These are phyloP conservation scores for Dascyllus trimaculatus DNA, from an alignment of 2,113 vertebrate species.

Conservation along the genomic window DNA sequence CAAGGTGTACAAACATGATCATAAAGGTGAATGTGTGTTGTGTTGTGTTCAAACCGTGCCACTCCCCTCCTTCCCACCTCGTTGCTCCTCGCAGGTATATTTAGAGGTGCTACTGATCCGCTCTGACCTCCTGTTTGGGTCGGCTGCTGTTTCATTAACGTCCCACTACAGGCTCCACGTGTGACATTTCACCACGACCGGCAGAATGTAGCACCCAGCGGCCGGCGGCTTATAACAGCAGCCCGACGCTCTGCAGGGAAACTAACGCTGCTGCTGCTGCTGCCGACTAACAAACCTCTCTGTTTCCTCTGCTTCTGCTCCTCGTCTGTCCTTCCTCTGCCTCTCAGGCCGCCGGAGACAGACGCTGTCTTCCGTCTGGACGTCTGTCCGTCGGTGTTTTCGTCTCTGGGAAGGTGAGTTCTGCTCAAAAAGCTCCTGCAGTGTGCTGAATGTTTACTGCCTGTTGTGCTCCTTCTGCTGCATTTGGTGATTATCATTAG, in stretches of 20 bases:
- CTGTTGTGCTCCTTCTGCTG: too few species aligned
- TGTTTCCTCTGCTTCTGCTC: slow-evolving; percentile 34
- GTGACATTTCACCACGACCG: slow-evolving; percentile 77
- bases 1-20: too few species aligned
- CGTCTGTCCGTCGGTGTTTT: slow-evolving; percentile 72
- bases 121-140: slow-evolving; percentile 47
- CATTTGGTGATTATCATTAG: too few species aligned
- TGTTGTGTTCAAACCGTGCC: slow-evolving; percentile 4
- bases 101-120: slow-evolving; percentile 54
- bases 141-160: slow-evolving; percentile 57
- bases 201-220: slow-evolving; percentile 80
- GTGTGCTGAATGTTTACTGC: too few species aligned
- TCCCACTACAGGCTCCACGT: slow-evolving; percentile 52
- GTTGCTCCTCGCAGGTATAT: slow-evolving; percentile 36
- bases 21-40: too few species aligned
- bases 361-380: slow-evolving; percentile 64
- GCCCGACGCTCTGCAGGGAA: slow-evolving; percentile 13
- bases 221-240: slow-evolving; percentile 64
- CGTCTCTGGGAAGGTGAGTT: slow-evolving; percentile 72
- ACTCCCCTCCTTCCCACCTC: slow-evolving; percentile 2
- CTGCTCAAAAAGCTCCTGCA: neutral
- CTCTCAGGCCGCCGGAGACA: slow-evolving; percentile 52
- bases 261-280: slow-evolving; percentile 36
- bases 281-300: slow-evolving; percentile 64
- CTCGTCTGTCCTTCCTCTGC: slow-evolving; percentile 9